phyloP scores from a whole-genome alignment of 2,113 vertebrate species.

The Mirza zaza region DNA sequence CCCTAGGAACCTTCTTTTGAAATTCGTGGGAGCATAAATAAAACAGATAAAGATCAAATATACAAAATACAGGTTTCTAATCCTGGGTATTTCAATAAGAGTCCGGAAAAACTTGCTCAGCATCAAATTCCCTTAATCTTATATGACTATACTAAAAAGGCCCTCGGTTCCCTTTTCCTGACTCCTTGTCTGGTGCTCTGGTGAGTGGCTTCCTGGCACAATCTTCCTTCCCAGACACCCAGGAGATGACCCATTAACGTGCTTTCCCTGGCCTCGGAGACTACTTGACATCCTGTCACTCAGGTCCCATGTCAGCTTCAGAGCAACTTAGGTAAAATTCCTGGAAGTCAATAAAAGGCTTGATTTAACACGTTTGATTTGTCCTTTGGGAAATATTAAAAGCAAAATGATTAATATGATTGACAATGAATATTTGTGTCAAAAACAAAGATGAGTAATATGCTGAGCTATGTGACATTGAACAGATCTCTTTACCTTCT shows the following conservation, averaged over 20 bases:
- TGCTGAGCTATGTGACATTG: not conserved
- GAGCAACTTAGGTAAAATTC: not conserved
- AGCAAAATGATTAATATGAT: not conserved
- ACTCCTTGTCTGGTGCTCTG: not conserved
- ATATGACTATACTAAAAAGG: not conserved
- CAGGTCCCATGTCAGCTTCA: not conserved
- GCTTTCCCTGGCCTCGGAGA: not conserved
- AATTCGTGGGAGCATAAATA: not conserved
- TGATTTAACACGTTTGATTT: not conserved
- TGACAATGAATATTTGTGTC: not conserved
- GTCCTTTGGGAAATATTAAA: constrained; percentile 20
- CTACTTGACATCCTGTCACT: not conserved
- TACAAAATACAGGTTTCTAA: not conserved
- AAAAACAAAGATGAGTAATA: not conserved
- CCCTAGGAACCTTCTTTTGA: not conserved
- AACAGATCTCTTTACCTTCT: not conserved
- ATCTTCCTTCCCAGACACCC: not conserved
- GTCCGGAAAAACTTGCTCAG: not conserved
- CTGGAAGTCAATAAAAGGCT: not conserved
- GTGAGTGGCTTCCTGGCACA: not conserved
- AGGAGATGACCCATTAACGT: not conserved
- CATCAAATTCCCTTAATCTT: not conserved
- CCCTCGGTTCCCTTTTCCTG: too few species aligned
- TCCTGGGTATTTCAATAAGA: not conserved
- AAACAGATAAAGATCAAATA: not conserved